Conservation (phyloP, 2,113 vertebrate genomes). For the Acanthisitta chloris region DNA sequence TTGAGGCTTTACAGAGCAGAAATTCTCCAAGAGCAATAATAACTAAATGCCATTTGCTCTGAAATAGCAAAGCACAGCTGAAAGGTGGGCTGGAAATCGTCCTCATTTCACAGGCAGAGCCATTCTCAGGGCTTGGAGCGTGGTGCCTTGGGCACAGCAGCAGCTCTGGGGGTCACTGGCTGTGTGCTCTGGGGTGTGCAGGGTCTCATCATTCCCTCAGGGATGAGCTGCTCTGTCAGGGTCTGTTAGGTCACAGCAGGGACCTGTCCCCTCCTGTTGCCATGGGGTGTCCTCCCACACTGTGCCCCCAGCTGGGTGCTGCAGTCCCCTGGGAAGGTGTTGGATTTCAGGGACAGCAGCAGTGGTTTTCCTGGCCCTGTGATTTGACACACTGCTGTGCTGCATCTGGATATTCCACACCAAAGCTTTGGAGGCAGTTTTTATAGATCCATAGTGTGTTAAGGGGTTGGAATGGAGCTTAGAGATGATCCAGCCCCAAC, state of each 20-base stretch:
- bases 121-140: not conserved
- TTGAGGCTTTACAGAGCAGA: not conserved
- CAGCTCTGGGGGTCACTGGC: not conserved
- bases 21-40: not conserved
- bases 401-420: not conserved
- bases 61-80: not conserved
- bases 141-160: fast-evolving
- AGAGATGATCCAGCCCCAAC: no score
- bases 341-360: not conserved
- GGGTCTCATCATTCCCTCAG: no score
- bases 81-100: not conserved
- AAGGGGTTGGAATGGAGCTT: no score
- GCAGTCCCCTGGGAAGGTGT: not conserved
- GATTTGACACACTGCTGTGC: fast-evolving
- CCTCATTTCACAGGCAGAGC: not conserved
- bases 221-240: not conserved
- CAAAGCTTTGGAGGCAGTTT: not conserved
- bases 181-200: not conserved
- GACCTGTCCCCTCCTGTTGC: not conserved
- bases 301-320: not conserved
- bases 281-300: not conserved
- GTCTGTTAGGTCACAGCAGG: fast-evolving
- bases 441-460: no score
- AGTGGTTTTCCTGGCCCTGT: not conserved
- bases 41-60: not conserved